phyloP scores from a whole-genome alignment of 2,113 vertebrate species.

The Calyptommatus sinebrachiatus region DNA sequence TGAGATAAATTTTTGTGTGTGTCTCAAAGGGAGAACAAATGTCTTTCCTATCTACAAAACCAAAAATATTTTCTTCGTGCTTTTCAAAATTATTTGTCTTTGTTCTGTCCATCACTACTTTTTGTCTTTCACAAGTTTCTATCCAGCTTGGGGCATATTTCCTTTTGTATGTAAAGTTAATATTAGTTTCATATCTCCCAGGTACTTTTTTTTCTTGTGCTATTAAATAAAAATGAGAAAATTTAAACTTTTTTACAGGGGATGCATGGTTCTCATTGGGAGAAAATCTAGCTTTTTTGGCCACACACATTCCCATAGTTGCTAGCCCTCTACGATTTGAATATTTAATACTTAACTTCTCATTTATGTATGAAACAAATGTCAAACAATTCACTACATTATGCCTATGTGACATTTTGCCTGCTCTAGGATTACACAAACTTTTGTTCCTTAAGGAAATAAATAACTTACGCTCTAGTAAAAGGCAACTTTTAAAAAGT shows the following conservation, averaged over 20 bases:
- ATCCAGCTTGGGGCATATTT: conserved; percentile 11
- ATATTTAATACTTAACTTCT: conserved; percentile 13
- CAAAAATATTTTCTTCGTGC: conserved; percentile 14
- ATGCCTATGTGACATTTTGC: neutral
- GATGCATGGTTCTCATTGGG: neutral
- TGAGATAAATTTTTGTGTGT: conserved; percentile 73
- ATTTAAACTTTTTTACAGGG: neutral
- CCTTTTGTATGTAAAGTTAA: neutral
- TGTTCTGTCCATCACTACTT: conserved; percentile 15
- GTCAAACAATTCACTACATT: conserved; percentile 18
- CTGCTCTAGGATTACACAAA: conserved; percentile 25
- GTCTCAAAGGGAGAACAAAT: conserved; percentile 66
- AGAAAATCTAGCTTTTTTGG: conserved; percentile 1
- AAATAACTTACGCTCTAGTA: conserved; percentile 10
- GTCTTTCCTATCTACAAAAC: conserved; percentile 38
- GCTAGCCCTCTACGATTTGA: neutral
- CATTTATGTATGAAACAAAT: conserved; percentile 13
- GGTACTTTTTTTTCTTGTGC: conserved; percentile 6
- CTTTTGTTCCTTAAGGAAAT: neutral
- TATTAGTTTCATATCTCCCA: neutral
- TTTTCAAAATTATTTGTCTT: conserved; percentile 4
- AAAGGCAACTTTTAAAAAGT: conserved; percentile 20
- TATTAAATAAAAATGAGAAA: conserved; percentile 12
- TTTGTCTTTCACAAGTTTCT: neutral
- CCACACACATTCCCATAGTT: neutral